phyloP scores from a whole-genome alignment of 2,888 invertebrate genomes.

The Drosophila meridionalis region DNA sequence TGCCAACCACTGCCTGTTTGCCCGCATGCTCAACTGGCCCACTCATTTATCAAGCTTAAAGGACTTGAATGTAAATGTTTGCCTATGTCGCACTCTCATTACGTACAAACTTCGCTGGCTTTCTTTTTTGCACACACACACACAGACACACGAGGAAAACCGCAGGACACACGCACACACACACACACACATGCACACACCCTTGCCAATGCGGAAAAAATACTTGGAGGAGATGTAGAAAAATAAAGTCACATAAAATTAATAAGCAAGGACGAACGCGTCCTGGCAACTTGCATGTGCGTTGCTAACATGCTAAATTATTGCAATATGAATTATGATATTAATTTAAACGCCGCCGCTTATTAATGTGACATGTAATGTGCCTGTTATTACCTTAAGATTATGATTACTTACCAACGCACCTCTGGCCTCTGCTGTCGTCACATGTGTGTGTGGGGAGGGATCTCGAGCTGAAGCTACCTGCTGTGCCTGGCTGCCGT shows the following conservation, averaged over 20 bases:
- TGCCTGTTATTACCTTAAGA: conserved; percentile 79
- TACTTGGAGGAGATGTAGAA: conserved; percentile 6
- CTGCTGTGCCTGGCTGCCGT: conserved; percentile 47
- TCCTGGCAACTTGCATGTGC: conserved; percentile 34
- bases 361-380: conserved; percentile 83
- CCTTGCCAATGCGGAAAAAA: conserved; percentile 38
- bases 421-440: conserved; percentile 19
- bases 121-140: conserved; percentile 45
- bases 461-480: conserved; percentile 20
- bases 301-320: conserved; percentile 80
- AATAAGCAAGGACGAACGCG: conserved; percentile 63
- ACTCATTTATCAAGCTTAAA: conserved; percentile 81
- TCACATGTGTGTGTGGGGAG: conserved; percentile 35
- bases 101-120: conserved; percentile 34
- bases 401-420: conserved; percentile 72
- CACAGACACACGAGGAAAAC: conserved; percentile 15
- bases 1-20: conserved; percentile 2
- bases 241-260: conserved; percentile 76
- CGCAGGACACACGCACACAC: conserved; percentile 35
- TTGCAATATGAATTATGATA: conserved; percentile 82
- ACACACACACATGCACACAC: conserved; percentile 8
- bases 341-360: conserved; percentile 79
- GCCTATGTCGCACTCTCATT: conserved; percentile 56
- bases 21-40: conserved; percentile 41
- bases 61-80: conserved; percentile 70